These are phyloP conservation scores for Thyatira batis DNA, from an alignment of 2,888 invertebrate species.

Conservation along the genomic window DNA sequence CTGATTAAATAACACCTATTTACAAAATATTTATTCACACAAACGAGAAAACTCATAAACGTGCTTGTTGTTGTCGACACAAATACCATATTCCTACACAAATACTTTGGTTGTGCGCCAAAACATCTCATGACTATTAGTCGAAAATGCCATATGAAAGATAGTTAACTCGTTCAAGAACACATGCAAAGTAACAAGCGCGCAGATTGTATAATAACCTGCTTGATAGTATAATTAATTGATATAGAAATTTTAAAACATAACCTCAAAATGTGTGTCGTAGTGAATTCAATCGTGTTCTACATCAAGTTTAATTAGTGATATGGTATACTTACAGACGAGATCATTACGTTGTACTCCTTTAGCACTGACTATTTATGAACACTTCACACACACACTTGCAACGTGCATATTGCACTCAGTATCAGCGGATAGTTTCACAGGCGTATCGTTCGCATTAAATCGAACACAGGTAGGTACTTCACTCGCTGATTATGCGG, in stretches of 20 bases:
- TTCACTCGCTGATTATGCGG: slow-evolving; percentile 60
- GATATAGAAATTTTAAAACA: slow-evolving; percentile 50
- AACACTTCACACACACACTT: slow-evolving; percentile 74
- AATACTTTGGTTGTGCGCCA: slow-evolving; percentile 48
- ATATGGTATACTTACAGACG: slow-evolving; percentile 67
- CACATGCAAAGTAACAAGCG: slow-evolving; percentile 26
- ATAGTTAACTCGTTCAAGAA: slow-evolving; percentile 25
- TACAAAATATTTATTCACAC: too few relatives aligned
- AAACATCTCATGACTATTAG: slow-evolving; percentile 38
- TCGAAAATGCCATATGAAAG: slow-evolving; percentile 44
- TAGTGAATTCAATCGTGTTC: slow-evolving; percentile 28
- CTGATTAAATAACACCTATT: neutral
- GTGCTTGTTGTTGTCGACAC: slow-evolving; percentile 1
- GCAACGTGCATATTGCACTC: slow-evolving; percentile 70
- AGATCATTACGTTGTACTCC: slow-evolving; percentile 69
- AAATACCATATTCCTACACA: slow-evolving; percentile 16
- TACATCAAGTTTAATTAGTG: slow-evolving; percentile 40
- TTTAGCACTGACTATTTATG: slow-evolving; percentile 75
- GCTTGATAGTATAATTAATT: slow-evolving; percentile 10
- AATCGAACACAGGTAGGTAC: slow-evolving; percentile 54
- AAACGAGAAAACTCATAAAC: neutral
- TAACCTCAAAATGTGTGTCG: slow-evolving; percentile 72
- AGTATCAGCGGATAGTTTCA: slow-evolving; percentile 58
- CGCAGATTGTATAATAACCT: slow-evolving; percentile 4
- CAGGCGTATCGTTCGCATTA: slow-evolving; percentile 54